A percentile compares a stretch with the other conserved stretches of the same genome.
These are phyloP conservation scores for Onchidella celtica DNA, from an alignment of 2,888 invertebrate genomes.

Conservation along the genomic window DNA sequence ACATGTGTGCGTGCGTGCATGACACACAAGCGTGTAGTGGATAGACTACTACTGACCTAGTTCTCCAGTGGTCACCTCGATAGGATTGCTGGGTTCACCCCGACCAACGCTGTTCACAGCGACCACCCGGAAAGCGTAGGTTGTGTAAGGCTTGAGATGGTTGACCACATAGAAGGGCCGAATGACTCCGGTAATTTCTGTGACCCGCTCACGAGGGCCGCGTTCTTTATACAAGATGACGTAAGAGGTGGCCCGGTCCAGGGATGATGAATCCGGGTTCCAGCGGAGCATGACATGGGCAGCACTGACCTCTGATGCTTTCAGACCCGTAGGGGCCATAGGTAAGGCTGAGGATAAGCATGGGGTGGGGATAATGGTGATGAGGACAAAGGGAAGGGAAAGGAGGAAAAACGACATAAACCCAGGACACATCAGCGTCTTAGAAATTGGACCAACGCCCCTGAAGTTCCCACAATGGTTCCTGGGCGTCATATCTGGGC, in stretches of 20 bases:
- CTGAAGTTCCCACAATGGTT: no score
- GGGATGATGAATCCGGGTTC: slow-evolving; percentile 80
- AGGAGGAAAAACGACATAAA: not conserved
- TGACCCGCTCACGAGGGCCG: slow-evolving; percentile 73
- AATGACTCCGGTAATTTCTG: slow-evolving; percentile 95
- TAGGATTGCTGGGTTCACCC: slow-evolving; percentile 92
- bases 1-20: slow-evolving; percentile 10
- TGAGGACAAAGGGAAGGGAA: slow-evolving; percentile 29
- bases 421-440: not conserved
- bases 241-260: slow-evolving; percentile 92
- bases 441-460: no score
- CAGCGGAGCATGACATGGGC: slow-evolving; percentile 95
- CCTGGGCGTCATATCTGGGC: no score
- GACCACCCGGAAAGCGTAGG: slow-evolving; percentile 97
- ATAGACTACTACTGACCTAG: slow-evolving; percentile 86
- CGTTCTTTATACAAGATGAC: slow-evolving; percentile 96
- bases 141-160: slow-evolving; percentile 92
- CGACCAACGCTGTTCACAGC: slow-evolving; percentile 97
- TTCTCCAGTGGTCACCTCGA: slow-evolving; percentile 96
- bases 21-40: not conserved
- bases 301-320: slow-evolving; percentile 95
- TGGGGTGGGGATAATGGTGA: slow-evolving; percentile 53
- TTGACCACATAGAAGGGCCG: slow-evolving; percentile 91
- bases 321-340: slow-evolving; percentile 92
- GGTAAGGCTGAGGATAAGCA: slow-evolving; percentile 87